phyloP scores from a whole-genome alignment of 2,797 vertebrate genomes.

The Novumbra hubbsi region DNA sequence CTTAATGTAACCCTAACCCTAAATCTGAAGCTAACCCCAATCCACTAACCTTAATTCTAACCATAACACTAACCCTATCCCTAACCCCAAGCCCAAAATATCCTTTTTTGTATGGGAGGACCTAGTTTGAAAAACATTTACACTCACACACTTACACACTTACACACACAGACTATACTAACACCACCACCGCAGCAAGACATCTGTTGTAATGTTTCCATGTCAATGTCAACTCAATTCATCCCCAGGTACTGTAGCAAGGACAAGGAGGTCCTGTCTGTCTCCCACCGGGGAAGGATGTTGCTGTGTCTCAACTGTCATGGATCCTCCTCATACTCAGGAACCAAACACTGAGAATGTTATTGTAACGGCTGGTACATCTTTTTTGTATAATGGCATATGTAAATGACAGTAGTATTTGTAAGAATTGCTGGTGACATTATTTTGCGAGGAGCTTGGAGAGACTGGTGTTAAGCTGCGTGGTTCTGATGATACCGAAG shows the following conservation, averaged over 20 bases:
- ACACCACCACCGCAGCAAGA: conserved; percentile 4
- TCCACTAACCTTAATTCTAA: too few relatives aligned
- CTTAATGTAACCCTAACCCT: too few relatives aligned
- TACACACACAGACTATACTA: conserved; percentile 1
- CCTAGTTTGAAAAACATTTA: background rate
- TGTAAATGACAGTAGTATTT: conserved; percentile 40
- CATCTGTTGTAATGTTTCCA: conserved; percentile 26
- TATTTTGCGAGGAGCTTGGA: conserved; percentile 41
- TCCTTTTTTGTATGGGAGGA: too few relatives aligned
- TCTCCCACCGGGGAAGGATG: conserved; percentile 17
- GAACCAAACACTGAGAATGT: conserved; percentile 68
- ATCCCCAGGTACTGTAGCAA: conserved; percentile 13
- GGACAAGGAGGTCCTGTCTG: conserved; percentile 37
- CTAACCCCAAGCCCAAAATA: too few relatives aligned
- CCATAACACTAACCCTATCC: too few relatives aligned
- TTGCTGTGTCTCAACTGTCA: conserved; percentile 47
- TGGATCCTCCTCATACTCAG: conserved; percentile 63
- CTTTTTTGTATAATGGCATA: conserved; percentile 33
- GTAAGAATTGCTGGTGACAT: conserved; percentile 33
- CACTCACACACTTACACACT: conserved; percentile 21
- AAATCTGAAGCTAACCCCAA: too few relatives aligned
- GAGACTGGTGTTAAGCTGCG: conserved; percentile 48
- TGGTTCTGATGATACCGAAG: conserved; percentile 52
- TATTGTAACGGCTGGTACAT: conserved; percentile 31
- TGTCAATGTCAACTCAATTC: conserved; percentile 25